Conservation (phyloP, 2,888 invertebrate species). For the Rhagonycha fulva region DNA sequence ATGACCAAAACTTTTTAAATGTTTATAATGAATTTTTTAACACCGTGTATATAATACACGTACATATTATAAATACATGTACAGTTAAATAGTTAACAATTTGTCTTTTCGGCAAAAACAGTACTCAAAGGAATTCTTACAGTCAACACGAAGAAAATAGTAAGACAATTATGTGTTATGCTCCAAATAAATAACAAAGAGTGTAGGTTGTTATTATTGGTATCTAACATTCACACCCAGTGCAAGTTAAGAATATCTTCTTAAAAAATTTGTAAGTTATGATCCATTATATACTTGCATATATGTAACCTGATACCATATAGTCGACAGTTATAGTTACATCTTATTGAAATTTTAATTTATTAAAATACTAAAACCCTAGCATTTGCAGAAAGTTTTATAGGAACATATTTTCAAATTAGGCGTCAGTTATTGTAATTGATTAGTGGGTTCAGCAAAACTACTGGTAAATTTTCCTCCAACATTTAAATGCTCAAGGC, state of each 20-base stretch:
- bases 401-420: background rate
- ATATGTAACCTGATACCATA: background rate
- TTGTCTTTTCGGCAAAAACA: constrained; percentile 27
- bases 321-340: background rate
- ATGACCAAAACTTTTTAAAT: too few species aligned
- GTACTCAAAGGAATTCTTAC: constrained; percentile 25
- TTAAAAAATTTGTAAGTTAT: constrained; percentile 18
- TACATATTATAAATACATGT: background rate
- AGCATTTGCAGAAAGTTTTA: background rate
- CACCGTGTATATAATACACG: background rate
- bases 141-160: constrained; percentile 26
- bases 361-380: background rate
- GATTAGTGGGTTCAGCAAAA: background rate
- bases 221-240: constrained; percentile 33
- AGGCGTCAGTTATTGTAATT: background rate
- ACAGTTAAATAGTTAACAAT: background rate
- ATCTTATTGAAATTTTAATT: background rate
- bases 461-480: too few species aligned
- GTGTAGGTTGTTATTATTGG: constrained; percentile 32
- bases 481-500: too few species aligned
- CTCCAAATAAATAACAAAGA: constrained; percentile 30
- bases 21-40: too few species aligned
- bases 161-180: constrained; percentile 22
- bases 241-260: constrained; percentile 3
- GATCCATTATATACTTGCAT: background rate